Percentiles rank a stretch among this genome's conserved stretches.
Evolutionary conservation across 2,888 invertebrate genomes (phyloP).

Genomic region (Xanthia togata): DNA sequence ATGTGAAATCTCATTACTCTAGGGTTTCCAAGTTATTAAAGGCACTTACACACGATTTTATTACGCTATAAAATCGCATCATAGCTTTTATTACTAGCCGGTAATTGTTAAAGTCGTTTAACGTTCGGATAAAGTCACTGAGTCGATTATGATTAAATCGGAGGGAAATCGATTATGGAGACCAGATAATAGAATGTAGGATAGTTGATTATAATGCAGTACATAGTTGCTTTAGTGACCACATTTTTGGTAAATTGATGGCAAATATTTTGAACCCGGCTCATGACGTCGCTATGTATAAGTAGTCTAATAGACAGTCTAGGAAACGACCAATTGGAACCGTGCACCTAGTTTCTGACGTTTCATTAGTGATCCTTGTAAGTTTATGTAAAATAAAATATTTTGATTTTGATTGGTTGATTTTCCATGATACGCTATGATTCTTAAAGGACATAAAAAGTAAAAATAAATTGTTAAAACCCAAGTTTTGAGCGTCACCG

Average conservation of each 20-base stretch:
- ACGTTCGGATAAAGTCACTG: conserved; percentile 57
- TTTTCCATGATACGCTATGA: no score
- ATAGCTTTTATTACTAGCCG: conserved; percentile 63
- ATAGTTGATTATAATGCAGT: conserved; percentile 16
- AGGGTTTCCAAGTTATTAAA: conserved; percentile 64
- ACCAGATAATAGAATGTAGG: conserved; percentile 20
- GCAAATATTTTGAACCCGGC: background rate
- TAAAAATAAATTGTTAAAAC: background rate
- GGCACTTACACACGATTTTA: conserved; percentile 63
- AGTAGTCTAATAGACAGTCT: background rate
- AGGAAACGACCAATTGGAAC: no score
- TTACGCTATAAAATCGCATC: conserved; percentile 64
- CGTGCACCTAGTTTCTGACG: no score
- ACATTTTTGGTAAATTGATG: background rate
- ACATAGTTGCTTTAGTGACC: background rate
- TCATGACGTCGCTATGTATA: background rate
- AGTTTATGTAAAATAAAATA: no score
- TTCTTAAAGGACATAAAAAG: no score
- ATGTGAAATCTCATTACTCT: conserved; percentile 56
- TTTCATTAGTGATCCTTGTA: no score
- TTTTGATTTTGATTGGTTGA: no score
- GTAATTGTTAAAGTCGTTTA: conserved; percentile 69
- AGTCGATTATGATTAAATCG: conserved; percentile 63
- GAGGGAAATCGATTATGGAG: conserved; percentile 51
- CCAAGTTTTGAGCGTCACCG: background rate